Evolutionary conservation across 2,113 vertebrate genomes (phyloP).

Genomic region (Himantopus leucocephalus): DNA sequence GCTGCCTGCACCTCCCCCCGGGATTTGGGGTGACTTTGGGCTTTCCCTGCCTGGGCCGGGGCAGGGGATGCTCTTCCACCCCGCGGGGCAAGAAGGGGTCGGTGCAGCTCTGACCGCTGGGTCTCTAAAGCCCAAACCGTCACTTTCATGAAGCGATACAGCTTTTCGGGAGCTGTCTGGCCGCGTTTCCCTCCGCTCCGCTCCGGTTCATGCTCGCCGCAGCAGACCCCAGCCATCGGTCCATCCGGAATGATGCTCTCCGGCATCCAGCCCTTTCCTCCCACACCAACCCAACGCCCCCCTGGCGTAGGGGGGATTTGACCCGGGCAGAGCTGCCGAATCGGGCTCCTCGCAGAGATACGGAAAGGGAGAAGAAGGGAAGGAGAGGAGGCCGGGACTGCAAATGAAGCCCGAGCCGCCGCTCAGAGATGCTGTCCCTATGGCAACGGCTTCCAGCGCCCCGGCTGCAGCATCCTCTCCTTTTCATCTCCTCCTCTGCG

Average conservation of each 20-base stretch:
- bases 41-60: background rate
- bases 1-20: background rate
- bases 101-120: background rate
- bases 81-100: accelerated
- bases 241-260: background rate
- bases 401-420: background rate
- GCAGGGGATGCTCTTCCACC: background rate
- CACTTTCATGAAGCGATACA: background rate
- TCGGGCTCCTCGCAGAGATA: background rate
- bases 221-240: background rate
- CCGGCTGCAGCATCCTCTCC: background rate
- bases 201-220: accelerated
- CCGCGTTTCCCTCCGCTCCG: background rate
- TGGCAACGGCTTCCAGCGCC: background rate
- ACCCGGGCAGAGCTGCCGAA: background rate
- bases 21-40: background rate
- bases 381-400: background rate
- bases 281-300: background rate
- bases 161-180: background rate
- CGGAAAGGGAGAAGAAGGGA: background rate
- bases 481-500: background rate
- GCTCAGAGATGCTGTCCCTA: background rate
- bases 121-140: background rate
- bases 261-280: background rate
- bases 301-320: background rate